Evolutionary conservation across 2,113 vertebrate species (phyloP).

Genomic region (Lepus europaeus): DNA sequence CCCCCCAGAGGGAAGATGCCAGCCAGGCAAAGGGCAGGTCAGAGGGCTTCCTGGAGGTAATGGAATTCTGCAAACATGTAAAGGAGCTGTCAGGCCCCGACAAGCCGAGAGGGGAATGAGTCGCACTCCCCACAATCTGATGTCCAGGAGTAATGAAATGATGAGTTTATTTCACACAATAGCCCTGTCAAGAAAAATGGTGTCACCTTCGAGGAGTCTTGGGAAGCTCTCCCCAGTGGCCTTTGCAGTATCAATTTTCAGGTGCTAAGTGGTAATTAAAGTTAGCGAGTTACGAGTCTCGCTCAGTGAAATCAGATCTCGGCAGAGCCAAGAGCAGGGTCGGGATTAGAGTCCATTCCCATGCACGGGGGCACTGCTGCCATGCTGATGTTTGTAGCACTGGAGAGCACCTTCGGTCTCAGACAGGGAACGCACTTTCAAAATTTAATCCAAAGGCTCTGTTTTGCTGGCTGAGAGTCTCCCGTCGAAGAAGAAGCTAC

Average conservation of each 20-base stretch:
- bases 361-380: not conserved
- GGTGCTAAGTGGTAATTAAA: constrained; percentile 81
- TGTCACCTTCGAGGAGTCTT: constrained; percentile 53
- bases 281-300: constrained; percentile 38
- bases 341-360: not conserved
- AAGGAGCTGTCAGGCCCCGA: constrained; percentile 83
- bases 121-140: constrained; percentile 74
- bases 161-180: constrained; percentile 82
- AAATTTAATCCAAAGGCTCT: not conserved
- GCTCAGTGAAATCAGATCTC: constrained; percentile 78
- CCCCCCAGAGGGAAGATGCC: constrained; percentile 79
- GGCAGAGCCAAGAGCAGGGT: constrained; percentile 38
- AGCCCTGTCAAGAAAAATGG: constrained; percentile 79
- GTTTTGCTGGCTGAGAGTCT: not conserved
- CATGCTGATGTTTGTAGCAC: not conserved
- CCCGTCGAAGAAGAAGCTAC: not conserved
- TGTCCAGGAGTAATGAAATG: constrained; percentile 83
- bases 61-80: constrained; percentile 83
- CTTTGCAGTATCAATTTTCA: constrained; percentile 78
- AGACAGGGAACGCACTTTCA: not conserved
- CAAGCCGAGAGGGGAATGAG: constrained; percentile 72
- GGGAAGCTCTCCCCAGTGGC: constrained; percentile 71
- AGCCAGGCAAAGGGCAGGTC: constrained; percentile 84
- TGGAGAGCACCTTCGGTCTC: not conserved
- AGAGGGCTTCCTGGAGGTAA: constrained; percentile 86